These are phyloP conservation scores for Lydus trimaculatus DNA, from an alignment of 2,888 invertebrate genomes.

Conservation along the genomic window DNA sequence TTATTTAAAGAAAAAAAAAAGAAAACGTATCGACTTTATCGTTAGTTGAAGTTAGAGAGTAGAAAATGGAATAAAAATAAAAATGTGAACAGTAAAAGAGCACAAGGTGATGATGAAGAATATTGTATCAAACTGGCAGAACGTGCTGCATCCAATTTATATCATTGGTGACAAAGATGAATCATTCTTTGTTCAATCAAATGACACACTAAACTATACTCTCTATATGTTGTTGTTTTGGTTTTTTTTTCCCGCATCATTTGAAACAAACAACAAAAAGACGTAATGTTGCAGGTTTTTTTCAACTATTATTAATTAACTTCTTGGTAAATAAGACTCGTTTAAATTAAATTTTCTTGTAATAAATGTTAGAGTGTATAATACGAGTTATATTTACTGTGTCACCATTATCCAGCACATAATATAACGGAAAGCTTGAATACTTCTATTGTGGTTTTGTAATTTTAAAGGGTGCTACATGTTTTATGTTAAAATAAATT, in stretches of 20 bases:
- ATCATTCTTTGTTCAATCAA: too few species aligned
- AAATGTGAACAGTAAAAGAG: background rate
- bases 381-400: background rate
- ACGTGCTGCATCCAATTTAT: too few species aligned
- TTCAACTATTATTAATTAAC: background rate
- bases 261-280: too few species aligned
- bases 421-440: background rate
- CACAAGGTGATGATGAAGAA: background rate
- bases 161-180: too few species aligned
- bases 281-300: background rate
- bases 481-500: background rate
- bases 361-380: background rate
- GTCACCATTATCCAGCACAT: background rate
- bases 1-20: too few species aligned
- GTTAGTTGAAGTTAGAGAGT: background rate
- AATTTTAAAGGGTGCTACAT: background rate
- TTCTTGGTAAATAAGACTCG: background rate
- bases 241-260: too few species aligned
- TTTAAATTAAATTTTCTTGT: background rate
- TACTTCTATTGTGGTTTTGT: constrained; percentile 6
- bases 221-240: too few species aligned
- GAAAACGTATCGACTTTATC: background rate
- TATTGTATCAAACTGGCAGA: too few species aligned
- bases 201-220: too few species aligned
- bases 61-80: background rate